Evolutionary conservation across 2,888 invertebrate genomes (phyloP).

Genomic region (Chorisops tibialis): DNA sequence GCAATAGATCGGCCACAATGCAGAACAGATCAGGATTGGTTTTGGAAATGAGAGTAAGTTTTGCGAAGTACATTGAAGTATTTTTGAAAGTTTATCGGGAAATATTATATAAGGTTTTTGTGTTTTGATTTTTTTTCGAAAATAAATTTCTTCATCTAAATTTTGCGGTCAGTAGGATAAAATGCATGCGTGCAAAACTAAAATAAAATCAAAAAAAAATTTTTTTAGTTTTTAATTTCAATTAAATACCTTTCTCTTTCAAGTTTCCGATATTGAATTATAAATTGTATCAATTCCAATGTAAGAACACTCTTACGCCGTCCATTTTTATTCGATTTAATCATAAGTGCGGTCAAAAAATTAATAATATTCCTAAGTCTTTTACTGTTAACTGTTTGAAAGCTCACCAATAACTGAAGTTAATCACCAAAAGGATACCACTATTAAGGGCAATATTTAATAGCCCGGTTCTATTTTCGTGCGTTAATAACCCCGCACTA

Average conservation of each 20-base stretch:
- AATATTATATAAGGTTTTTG: no score
- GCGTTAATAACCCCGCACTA: neutral
- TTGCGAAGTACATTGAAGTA: no score
- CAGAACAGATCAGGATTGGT: no score
- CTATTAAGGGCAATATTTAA: neutral
- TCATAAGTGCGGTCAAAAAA: constrained; percentile 3
- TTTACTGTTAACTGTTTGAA: neutral
- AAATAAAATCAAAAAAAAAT: neutral
- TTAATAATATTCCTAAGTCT: neutral
- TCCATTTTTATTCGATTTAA: neutral
- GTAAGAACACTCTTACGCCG: constrained; percentile 48
- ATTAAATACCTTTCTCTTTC: neutral
- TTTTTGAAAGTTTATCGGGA: no score
- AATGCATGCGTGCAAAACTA: no score
- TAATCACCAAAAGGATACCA: neutral
- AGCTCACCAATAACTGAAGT: neutral
- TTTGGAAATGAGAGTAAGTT: no score
- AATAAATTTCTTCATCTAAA: no score
- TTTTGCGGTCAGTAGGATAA: no score
- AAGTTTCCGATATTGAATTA: constrained; percentile 49
- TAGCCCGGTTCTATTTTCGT: neutral
- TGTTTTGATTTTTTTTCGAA: no score
- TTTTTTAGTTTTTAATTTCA: neutral
- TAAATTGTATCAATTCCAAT: constrained; percentile 51
- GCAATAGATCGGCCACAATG: no score